Evolutionary conservation across 2,797 vertebrate species (phyloP), one percentile per base, ranked within the genome.

Genomic region (Steatocranus sp.): DNA sequence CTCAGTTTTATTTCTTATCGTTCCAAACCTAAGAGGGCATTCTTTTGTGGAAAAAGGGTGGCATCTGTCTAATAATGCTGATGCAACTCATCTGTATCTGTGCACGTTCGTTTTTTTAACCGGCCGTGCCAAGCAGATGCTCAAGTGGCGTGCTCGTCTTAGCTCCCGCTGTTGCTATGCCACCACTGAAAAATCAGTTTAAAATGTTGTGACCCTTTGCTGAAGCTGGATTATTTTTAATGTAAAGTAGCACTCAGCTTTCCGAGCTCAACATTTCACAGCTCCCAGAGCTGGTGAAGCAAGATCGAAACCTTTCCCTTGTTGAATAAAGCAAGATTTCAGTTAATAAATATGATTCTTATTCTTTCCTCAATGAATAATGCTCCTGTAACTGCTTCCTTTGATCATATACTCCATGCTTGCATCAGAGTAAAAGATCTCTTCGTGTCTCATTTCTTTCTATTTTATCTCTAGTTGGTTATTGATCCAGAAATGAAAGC

Each of bases 91-190:
- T 48, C 41, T 48, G 43, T 48, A 25, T 43, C 34, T 63, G 54
- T 25, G 50, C 27, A 27, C 7, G 11, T 73, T 32, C 38, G n/a
- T 51, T 49, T 68, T 68, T 43, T 11, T 25, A 25, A 25, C 36
- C 38, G 17, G 43, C 68, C 8, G 68, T 48, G 43, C 53, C 50
- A 3, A 9, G 10, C 77, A 87, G 75, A 79, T 84, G 83, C 9
- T 83, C 8, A 1, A 56, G 11, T 79, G 63, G 27, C 17, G 27
- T 51, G 30, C 32, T 38, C 6, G 18, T 68, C 76, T 75, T 46
- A 5, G 41, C 11, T 85, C 74, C 50, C 66, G 75, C 86, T 91
- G 90, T 92, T 95, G 93, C 92, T 83, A 92, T 84, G 92, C 84
- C 90, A 92, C 92, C 66, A 38, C 80, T 46, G 23, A 61, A 86